These are phyloP conservation scores for Pararge aegeria DNA, from an alignment of 1,140 invertebrate species.

Conservation along the genomic window DNA sequence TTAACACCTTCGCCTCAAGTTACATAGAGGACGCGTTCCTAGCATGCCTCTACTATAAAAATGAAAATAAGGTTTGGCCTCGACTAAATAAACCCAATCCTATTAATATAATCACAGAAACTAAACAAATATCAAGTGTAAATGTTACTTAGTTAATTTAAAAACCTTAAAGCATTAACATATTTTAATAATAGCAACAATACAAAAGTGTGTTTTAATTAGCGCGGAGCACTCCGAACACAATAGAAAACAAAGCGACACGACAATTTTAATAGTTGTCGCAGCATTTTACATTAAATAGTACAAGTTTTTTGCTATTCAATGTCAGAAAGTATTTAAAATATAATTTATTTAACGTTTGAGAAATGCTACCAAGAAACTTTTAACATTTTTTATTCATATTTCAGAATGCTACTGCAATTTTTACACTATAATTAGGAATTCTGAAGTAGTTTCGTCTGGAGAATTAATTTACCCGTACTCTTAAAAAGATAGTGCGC, in stretches of 20 bases:
- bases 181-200: too few relatives aligned
- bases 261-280: background rate
- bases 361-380: background rate
- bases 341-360: background rate
- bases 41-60: too few relatives aligned
- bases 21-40: too few relatives aligned
- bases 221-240: background rate
- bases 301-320: background rate
- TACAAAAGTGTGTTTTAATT: background rate
- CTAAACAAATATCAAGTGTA: too few relatives aligned
- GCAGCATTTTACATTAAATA: background rate
- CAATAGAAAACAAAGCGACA: background rate
- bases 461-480: background rate
- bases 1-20: too few relatives aligned
- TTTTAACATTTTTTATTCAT: background rate
- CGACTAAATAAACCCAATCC: too few relatives aligned
- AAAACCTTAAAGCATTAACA: background rate
- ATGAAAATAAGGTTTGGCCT: too few relatives aligned
- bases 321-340: background rate
- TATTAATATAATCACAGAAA: too few relatives aligned
- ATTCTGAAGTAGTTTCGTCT: constrained; percentile 8
- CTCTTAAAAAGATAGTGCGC: constrained; percentile 6
- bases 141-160: too few relatives aligned
- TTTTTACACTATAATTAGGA: background rate
- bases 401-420: background rate